phyloP scores from a whole-genome alignment of 1,140 invertebrate species.

The Nylanderia fulva region DNA sequence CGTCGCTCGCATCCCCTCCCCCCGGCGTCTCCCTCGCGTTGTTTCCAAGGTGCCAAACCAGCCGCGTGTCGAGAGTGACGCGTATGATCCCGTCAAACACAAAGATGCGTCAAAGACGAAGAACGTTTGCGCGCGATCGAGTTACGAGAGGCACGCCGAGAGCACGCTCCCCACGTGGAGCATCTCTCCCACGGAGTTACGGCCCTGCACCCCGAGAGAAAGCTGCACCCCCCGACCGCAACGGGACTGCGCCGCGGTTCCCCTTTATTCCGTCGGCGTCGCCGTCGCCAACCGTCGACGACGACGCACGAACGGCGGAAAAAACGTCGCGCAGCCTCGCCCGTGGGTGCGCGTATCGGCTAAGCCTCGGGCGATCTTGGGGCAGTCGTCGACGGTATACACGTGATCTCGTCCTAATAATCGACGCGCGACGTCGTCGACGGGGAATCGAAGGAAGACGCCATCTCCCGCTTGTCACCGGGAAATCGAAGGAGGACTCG shows the following conservation, averaged over 20 bases:
- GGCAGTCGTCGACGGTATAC: constrained; percentile 3
- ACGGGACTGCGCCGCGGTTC: constrained; percentile 76
- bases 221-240: constrained; percentile 76
- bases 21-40: constrained; percentile 24
- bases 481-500: neutral
- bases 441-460: too few species aligned
- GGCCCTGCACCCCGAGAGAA: constrained; percentile 70
- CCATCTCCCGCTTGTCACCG: too few species aligned
- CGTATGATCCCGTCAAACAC: constrained; percentile 19
- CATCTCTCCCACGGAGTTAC: constrained; percentile 66
- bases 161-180: constrained; percentile 64
- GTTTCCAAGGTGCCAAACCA: constrained; percentile 38
- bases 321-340: constrained; percentile 57
- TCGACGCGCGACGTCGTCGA: constrained; percentile 14
- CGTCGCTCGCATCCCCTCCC: constrained; percentile 18
- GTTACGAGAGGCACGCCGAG: constrained; percentile 19
- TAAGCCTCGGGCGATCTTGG: neutral
- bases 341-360: neutral
- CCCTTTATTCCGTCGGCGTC: constrained; percentile 73
- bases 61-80: neutral
- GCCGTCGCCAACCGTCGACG: constrained; percentile 57
- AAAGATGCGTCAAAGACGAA: constrained; percentile 19
- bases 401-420: neutral
- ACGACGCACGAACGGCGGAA: constrained; percentile 63
- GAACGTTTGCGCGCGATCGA: constrained; percentile 9